Percentiles rank a stretch among this genome's conserved stretches.
Conservation (phyloP, 2,888 invertebrate genomes). For the Drosophila leonis region DNA sequence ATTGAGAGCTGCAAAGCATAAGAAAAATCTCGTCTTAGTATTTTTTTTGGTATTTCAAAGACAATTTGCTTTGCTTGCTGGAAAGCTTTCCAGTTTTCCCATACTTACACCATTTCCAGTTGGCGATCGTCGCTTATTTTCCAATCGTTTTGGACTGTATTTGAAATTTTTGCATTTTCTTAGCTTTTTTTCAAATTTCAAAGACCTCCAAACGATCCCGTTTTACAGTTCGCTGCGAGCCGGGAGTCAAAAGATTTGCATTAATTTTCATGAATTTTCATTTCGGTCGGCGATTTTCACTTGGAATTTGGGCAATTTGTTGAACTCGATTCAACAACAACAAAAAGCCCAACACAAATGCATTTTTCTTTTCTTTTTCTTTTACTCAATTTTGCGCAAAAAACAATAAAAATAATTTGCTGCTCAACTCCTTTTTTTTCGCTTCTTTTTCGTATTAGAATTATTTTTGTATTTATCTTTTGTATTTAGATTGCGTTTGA, state of each 20-base stretch:
- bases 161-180: conserved; percentile 58
- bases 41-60: background rate
- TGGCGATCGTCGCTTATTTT: conserved; percentile 48
- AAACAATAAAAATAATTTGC: conserved; percentile 59
- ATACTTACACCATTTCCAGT: conserved; percentile 72
- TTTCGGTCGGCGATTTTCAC: conserved; percentile 29
- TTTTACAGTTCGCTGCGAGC: conserved; percentile 37
- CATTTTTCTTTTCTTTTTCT: conserved; percentile 29
- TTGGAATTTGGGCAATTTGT: conserved; percentile 43
- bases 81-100: background rate
- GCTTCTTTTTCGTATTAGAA: conserved; percentile 40
- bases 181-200: conserved; percentile 34
- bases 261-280: conserved; percentile 19
- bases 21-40: background rate
- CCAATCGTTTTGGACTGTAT: conserved; percentile 69
- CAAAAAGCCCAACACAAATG: conserved; percentile 65
- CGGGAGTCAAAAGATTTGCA: conserved; percentile 46
- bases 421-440: conserved; percentile 33
- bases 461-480: conserved; percentile 30
- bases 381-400: conserved; percentile 43
- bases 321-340: conserved; percentile 63
- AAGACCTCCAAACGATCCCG: conserved; percentile 57
- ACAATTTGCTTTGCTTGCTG: background rate
- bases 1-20: conserved; percentile 52
- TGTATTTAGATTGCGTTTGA: conserved; percentile 54